A percentile compares a stretch with the other conserved stretches of the same genome.
These are phyloP conservation scores for Alouatta palliata DNA, from an alignment of 2,113 vertebrate genomes.

Conservation along the genomic window DNA sequence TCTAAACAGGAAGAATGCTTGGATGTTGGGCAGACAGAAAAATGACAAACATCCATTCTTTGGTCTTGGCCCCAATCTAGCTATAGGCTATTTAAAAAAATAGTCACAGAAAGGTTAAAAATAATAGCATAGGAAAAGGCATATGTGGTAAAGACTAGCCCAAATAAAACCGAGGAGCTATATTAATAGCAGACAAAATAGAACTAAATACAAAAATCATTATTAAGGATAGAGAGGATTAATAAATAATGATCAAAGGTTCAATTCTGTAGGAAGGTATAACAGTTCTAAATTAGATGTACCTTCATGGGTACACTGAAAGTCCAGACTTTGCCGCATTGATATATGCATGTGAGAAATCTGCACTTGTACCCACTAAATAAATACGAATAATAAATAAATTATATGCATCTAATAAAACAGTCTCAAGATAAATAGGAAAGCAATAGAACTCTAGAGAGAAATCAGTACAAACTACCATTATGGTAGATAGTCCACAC, in stretches of 20 bases:
- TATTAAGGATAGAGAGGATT: neutral
- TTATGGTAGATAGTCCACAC: neutral
- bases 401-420: neutral
- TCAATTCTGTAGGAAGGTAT: neutral
- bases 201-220: neutral
- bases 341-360: no score
- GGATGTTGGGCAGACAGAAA: neutral
- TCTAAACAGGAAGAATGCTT: neutral
- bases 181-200: slow-evolving; percentile 11
- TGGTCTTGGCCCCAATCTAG: neutral
- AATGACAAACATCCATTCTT: neutral
- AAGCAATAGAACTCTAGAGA: neutral
- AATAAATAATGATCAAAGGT: neutral
- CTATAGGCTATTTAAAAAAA: neutral
- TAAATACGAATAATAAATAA: no score
- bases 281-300: neutral
- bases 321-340: no score
- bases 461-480: neutral
- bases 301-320: no score
- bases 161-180: neutral
- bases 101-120: neutral
- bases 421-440: neutral
- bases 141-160: neutral
- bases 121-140: neutral
- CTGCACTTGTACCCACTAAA: no score